Conservation (phyloP, 2,888 invertebrate genomes). For the Amiota minor region DNA sequence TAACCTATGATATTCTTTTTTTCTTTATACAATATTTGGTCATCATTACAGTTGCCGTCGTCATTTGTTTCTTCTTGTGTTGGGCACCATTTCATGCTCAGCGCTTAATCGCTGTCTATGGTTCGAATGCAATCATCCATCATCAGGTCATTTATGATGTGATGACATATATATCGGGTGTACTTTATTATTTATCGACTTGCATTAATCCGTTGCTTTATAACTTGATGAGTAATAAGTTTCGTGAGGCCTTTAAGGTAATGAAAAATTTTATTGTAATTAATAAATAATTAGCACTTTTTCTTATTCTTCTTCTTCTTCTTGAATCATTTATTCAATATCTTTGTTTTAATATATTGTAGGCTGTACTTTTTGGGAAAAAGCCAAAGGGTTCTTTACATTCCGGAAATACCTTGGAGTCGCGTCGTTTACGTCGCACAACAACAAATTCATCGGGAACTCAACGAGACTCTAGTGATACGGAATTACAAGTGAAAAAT, state of each 20-base stretch:
- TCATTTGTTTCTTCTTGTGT: conserved; percentile 91
- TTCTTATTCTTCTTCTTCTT: too few species aligned
- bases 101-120: conserved; percentile 81
- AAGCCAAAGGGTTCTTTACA: conserved; percentile 75
- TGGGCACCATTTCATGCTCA: conserved; percentile 97
- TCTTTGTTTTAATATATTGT: conserved; percentile 28
- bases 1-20: not conserved
- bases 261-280: not conserved
- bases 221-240: conserved; percentile 95
- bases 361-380: conserved; percentile 66
- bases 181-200: conserved; percentile 92
- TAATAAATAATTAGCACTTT: too few species aligned
- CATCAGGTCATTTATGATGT: conserved; percentile 69
- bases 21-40: not conserved
- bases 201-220: conserved; percentile 95
- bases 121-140: conserved; percentile 61
- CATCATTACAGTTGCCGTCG: conserved; percentile 83
- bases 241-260: conserved; percentile 93
- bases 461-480: conserved; percentile 75
- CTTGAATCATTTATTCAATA: not conserved
- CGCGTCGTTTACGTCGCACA: conserved; percentile 59
- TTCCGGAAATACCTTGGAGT: conserved; percentile 64
- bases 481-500: conserved; percentile 73
- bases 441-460: conserved; percentile 70
- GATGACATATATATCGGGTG: conserved; percentile 84